phyloP scores from a whole-genome alignment of 2,888 invertebrate genomes.

The Nipponacmea schrenckii region DNA sequence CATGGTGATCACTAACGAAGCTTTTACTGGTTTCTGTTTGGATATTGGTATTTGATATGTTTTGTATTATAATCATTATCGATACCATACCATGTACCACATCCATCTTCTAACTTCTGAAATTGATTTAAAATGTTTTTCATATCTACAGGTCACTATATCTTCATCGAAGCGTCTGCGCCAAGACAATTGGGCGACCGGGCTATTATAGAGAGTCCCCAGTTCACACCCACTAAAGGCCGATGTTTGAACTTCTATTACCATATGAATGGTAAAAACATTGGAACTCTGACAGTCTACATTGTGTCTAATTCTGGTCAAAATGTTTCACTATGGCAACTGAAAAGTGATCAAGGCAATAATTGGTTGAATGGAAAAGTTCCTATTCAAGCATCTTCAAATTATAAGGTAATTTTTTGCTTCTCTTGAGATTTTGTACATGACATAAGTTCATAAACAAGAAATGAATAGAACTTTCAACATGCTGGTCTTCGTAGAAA shows the following conservation, averaged over 20 bases:
- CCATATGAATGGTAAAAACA: conserved; percentile 44
- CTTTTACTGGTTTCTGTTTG: too few species aligned
- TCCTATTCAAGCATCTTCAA: conserved; percentile 38
- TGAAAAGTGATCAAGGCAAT: conserved; percentile 52
- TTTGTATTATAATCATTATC: too few species aligned
- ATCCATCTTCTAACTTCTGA: too few species aligned
- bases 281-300: conserved; percentile 48
- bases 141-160: conserved; percentile 47
- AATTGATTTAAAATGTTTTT: background rate
- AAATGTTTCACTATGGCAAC: conserved; percentile 49
- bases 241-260: conserved; percentile 56
- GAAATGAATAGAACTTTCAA: too few species aligned
- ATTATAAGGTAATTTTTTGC: conserved; percentile 35
- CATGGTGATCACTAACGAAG: too few species aligned
- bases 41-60: too few species aligned
- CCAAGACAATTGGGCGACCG: conserved; percentile 47
- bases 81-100: too few species aligned
- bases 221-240: conserved; percentile 37
- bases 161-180: conserved; percentile 50
- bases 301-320: conserved; percentile 29
- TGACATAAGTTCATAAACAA: too few species aligned
- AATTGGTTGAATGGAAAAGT: conserved; percentile 53
- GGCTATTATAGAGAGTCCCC: conserved; percentile 47
- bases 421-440: background rate
- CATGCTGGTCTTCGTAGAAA: too few species aligned